Percentiles rank a stretch among this genome's conserved stretches.
phyloP scores from a whole-genome alignment of 2,113 vertebrate species.

The Ptilonorhynchus violaceus region DNA sequence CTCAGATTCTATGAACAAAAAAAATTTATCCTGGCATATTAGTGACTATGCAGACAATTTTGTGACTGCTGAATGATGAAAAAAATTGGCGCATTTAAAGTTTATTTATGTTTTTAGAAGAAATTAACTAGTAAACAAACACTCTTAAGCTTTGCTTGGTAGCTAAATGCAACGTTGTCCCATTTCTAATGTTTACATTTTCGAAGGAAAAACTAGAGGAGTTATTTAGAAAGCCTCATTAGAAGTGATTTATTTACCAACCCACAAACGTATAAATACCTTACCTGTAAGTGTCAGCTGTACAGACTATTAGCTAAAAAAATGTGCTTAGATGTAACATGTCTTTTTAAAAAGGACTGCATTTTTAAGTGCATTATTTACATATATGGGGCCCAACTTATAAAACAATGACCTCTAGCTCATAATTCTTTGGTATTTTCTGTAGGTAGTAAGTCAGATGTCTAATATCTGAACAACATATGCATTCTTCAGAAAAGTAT shows the following conservation, averaged over 20 bases:
- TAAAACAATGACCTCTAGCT: neutral
- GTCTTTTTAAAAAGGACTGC: neutral
- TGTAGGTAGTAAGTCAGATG: neutral
- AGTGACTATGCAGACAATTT: neutral
- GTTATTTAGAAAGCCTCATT: slow-evolving; percentile 38
- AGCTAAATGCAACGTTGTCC: neutral
- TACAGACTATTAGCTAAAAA: neutral
- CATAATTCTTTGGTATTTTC: neutral
- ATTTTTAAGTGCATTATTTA: neutral
- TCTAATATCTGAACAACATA: neutral
- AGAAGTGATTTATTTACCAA: slow-evolving; percentile 44
- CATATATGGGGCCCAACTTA: neutral
- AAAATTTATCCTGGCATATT: neutral
- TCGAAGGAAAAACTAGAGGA: neutral
- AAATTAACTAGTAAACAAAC: neutral
- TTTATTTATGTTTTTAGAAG: neutral
- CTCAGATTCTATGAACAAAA: neutral
- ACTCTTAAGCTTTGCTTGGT: neutral
- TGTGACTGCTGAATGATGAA: neutral
- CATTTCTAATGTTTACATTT: slow-evolving; percentile 1
- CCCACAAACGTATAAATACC: neutral
- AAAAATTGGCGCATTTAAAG: neutral
- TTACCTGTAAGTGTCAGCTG: neutral
- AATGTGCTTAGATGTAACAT: neutral
- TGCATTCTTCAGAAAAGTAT: neutral